Percentiles rank a stretch among this genome's conserved stretches.
phyloP scores from a whole-genome alignment of 2,797 vertebrate genomes.

The Alca torda region DNA sequence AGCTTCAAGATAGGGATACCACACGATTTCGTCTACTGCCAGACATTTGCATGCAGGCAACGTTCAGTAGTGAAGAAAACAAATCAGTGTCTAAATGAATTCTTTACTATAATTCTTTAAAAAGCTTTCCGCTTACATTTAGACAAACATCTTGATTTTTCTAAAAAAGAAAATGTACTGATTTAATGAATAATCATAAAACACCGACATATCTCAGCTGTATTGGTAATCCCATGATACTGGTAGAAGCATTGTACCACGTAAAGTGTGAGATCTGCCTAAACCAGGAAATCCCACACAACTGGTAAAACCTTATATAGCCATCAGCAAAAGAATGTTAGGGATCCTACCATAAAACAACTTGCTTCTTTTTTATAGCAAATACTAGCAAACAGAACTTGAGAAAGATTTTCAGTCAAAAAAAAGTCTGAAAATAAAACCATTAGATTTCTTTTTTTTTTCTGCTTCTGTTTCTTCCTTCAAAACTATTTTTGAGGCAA shows the following conservation, averaged over 20 bases:
- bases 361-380: not conserved
- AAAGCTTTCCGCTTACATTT: not conserved
- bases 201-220: fast-evolving
- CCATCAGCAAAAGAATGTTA: not conserved
- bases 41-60: not conserved
- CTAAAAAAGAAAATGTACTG: not conserved
- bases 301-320: not conserved
- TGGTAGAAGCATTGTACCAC: not conserved
- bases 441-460: fast-evolving
- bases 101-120: not conserved
- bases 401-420: not conserved
- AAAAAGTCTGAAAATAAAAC: not conserved
- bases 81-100: not conserved
- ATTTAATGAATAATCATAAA: not conserved
- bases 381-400: not conserved
- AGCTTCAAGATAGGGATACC: not conserved
- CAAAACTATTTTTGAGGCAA: not conserved
- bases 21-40: fast-evolving
- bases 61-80: not conserved
- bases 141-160: not conserved
- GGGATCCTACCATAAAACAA: not conserved
- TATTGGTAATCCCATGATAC: not conserved
- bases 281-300: not conserved
- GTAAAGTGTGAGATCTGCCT: not conserved
- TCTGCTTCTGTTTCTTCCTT: not conserved